Evolutionary conservation across 2,888 invertebrate species (phyloP), one percentile per base, ranked within the genome.

Genomic region (Heteromurus nitidus): DNA sequence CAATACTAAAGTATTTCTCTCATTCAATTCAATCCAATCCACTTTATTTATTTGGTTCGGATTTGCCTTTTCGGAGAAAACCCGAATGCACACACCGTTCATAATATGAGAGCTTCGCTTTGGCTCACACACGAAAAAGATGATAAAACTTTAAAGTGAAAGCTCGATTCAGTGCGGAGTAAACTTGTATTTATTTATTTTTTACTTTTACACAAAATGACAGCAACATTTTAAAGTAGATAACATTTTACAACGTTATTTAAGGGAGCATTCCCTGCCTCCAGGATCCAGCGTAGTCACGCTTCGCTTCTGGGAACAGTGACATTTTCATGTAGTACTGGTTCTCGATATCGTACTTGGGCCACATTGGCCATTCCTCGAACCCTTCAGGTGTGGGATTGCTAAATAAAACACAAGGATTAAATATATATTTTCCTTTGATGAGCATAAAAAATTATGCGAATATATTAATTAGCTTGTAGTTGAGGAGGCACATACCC

Each of bases 301-400:
- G 18, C 24, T 65, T 74, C 2, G 81, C 81, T 11, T 31, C 44
- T 1, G 81, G 74, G 5, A 62, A 47, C 0, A 9, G 11, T 16
- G 58, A 64, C 9, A 85, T 20, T 24, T 50, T 62, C 64, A 79
- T 36, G 74, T 85, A 85, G 0, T 79, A 13, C 13, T 75, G 67
- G 13, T 73, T 53, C 1, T 60, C 70, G 20, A 42, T 64, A 42
- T 68, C 42, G 42, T 83, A 86, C 24, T 13, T 50, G 1, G 85
- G 84, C 86, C 86, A 86, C 11, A 74, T 24, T 16, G 85, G 84
- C 31, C 69, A 81, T 5, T 73, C 68, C 0, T 28, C 67, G 1
- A 77, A 53, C 0, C 69, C 75, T 11, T 62, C 77, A 9, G 86
- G 85, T 11, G 86, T 83, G 31, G 86, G 86, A 22, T 47, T 75